Percentiles rank a stretch among this genome's conserved stretches.
Conservation (phyloP, 2,113 vertebrate genomes). For the Notiomystis cincta region DNA sequence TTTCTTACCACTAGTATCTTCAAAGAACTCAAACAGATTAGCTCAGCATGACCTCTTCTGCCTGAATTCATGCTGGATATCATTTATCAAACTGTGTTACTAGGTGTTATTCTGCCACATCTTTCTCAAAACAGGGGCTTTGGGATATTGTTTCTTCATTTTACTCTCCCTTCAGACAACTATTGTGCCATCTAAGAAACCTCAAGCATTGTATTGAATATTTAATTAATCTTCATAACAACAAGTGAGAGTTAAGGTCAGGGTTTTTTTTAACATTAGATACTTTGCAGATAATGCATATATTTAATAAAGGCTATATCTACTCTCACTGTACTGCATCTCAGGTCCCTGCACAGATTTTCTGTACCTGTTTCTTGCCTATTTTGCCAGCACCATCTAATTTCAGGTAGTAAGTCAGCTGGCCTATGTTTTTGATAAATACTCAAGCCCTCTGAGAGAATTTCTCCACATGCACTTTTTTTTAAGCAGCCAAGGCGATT, state of each 20-base stretch:
- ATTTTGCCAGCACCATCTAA: neutral
- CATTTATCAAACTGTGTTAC: constrained; percentile 55
- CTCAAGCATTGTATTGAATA: neutral
- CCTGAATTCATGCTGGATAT: constrained; percentile 16
- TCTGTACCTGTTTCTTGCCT: neutral
- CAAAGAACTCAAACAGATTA: constrained; percentile 57
- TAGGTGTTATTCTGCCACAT: constrained; percentile 4
- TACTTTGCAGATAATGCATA: neutral
- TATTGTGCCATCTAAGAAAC: neutral
- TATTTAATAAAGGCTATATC: neutral
- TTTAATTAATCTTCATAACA: neutral
- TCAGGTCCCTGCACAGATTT: neutral
- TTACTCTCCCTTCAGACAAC: neutral
- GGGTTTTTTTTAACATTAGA: neutral
- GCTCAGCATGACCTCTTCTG: constrained; percentile 56
- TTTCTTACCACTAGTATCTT: constrained; percentile 37
- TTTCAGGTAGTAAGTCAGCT: neutral
- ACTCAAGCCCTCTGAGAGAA: neutral
- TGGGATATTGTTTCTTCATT: neutral
- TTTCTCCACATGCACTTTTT: neutral
- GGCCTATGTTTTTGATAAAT: neutral
- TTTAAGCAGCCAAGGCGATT: neutral
- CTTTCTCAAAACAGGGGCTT: neutral
- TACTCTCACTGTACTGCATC: neutral
- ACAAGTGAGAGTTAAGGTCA: neutral